Evolutionary conservation across 1,140 invertebrate genomes (phyloP).

Genomic region (Saccostrea cuccullata): DNA sequence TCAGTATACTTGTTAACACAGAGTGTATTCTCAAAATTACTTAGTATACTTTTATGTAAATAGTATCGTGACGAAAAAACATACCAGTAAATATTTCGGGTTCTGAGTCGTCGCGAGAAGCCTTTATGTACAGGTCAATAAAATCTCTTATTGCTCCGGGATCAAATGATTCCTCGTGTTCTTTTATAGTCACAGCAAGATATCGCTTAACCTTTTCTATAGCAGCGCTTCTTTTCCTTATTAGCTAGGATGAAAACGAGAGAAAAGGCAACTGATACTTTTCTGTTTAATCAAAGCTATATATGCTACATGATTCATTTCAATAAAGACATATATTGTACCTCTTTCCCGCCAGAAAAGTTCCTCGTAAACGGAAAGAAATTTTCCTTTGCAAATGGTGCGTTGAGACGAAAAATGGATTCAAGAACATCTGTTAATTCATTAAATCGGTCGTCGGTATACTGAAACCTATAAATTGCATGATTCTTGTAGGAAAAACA

Average conservation of each 20-base stretch:
- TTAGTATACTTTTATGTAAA: background rate
- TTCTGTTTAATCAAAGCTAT: too few species aligned
- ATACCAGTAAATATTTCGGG: constrained; percentile 61
- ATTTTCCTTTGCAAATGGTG: constrained; percentile 64
- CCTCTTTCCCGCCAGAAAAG: constrained; percentile 61
- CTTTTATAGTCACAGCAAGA: constrained; percentile 84
- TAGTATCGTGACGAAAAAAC: background rate
- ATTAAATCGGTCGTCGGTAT: constrained; percentile 59
- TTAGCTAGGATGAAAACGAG: constrained; percentile 43
- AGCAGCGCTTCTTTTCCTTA: constrained; percentile 57
- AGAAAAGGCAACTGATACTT: too few species aligned
- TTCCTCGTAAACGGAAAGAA: constrained; percentile 62
- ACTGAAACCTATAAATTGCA: constrained; percentile 61
- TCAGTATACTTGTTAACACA: background rate
- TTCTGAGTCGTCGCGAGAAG: constrained; percentile 81
- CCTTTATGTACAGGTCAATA: constrained; percentile 90
- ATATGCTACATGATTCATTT: too few species aligned
- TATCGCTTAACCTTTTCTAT: constrained; percentile 62
- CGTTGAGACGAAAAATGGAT: constrained; percentile 61
- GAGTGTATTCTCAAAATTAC: background rate
- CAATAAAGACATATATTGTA: constrained; percentile 30
- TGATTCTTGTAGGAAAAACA: background rate
- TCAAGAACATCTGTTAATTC: constrained; percentile 63
- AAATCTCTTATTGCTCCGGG: constrained; percentile 86
- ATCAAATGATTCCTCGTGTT: constrained; percentile 86